These are phyloP conservation scores for Drosophila oshimai DNA, from an alignment of 1,140 invertebrate species.

Conservation along the genomic window DNA sequence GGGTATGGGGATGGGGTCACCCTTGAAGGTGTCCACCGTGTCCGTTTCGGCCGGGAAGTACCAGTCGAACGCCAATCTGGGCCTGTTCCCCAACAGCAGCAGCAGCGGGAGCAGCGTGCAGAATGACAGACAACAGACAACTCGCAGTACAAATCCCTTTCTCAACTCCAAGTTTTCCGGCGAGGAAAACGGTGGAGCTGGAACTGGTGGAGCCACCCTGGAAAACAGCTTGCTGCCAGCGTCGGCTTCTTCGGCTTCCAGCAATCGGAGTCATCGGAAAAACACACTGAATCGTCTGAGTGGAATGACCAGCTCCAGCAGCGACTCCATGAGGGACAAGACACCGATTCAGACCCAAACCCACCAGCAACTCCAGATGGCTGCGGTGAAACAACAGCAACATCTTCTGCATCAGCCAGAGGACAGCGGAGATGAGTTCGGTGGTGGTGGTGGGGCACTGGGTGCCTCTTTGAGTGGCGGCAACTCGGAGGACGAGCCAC, in stretches of 20 bases:
- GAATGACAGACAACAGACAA: slow-evolving; percentile 15
- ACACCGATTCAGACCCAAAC: no score
- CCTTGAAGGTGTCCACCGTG: slow-evolving; percentile 50
- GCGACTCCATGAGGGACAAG: no score
- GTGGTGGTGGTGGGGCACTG: no score
- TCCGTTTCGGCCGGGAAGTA: slow-evolving; percentile 58
- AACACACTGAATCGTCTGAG: slow-evolving; percentile 76
- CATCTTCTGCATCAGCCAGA: slow-evolving; percentile 8
- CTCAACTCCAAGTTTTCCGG: slow-evolving; percentile 65
- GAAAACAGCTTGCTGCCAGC: slow-evolving; percentile 38
- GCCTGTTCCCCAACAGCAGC: slow-evolving; percentile 60
- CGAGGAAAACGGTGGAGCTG: slow-evolving; percentile 43
- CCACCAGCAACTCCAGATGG: slow-evolving; percentile 22
- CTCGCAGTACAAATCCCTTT: slow-evolving; percentile 80
- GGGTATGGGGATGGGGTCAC: slow-evolving; percentile 82
- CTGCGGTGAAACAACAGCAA: neutral
- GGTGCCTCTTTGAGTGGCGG: no score
- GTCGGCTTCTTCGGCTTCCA: slow-evolving; percentile 62
- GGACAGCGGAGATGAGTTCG: slow-evolving; percentile 7
- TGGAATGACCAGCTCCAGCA: slow-evolving; percentile 84
- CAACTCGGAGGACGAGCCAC: slow-evolving; percentile 86
- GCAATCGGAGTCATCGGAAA: slow-evolving; percentile 52
- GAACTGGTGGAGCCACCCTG: no score
- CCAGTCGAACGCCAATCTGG: slow-evolving; percentile 70
- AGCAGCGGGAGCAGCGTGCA: slow-evolving; percentile 53